Evolutionary conservation across 2,797 vertebrate species (phyloP).

Genomic region (Nasua narica): DNA sequence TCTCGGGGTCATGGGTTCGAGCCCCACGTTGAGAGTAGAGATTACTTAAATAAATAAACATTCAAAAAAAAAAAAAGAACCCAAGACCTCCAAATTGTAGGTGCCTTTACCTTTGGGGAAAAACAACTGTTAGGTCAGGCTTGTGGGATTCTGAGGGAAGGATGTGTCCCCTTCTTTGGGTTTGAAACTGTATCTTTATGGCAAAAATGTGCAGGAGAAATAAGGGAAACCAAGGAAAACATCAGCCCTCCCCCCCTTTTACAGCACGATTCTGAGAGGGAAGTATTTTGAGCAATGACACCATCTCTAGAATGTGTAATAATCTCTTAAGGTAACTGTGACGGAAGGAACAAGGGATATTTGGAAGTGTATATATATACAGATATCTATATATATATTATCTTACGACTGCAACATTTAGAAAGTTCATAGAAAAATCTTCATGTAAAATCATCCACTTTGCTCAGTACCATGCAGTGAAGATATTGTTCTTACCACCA

Average conservation of each 20-base stretch:
- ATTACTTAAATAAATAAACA: not conserved
- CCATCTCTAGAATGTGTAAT: not conserved
- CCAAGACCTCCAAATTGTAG: accelerated
- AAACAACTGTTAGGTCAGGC: accelerated
- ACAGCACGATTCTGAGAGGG: accelerated
- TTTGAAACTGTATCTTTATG: not conserved
- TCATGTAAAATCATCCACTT: not conserved
- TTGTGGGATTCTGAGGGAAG: accelerated
- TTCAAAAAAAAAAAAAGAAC: not conserved
- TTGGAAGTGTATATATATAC: not conserved
- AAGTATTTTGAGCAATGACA: accelerated
- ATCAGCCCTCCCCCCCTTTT: accelerated
- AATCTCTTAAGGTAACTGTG: accelerated
- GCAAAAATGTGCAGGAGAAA: not conserved
- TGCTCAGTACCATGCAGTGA: not conserved
- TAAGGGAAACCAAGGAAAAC: not conserved
- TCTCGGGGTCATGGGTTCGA: not conserved
- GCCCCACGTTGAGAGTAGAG: not conserved
- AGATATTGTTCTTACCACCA: no score
- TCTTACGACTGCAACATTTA: not conserved
- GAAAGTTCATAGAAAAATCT: not conserved
- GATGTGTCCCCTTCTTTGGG: not conserved
- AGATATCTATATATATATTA: not conserved
- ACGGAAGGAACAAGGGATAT: accelerated
- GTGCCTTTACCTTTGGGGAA: not conserved